Base-by-base conservation (phyloP, 1,140 invertebrate species). In the Drosophila ficusphila region DNA sequence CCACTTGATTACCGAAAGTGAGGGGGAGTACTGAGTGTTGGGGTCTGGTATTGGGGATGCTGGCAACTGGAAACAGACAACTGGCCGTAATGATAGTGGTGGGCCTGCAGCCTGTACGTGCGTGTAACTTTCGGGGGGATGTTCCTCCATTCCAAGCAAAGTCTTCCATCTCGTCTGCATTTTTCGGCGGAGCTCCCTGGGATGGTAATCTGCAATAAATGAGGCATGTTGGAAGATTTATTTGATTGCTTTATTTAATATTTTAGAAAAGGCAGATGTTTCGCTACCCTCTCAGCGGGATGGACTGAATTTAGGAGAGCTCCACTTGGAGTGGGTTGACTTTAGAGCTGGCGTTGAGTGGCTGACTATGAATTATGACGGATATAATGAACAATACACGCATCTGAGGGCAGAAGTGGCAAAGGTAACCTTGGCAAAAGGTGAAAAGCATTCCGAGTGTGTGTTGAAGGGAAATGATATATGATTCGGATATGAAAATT, bases 201-300 rank as follows among this genome's bases (percentile, higher is more conserved):
- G 41, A 62, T 89, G 79, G 86, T 89, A 89, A 89, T 89, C 85
- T 89, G 85, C 85, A 89, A 89, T 89, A 89, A 89, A 89, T 89
- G 85, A 89, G 85, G 85, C 85, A 89, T 89, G 85, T 85, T 89
- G 79, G 76, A 89, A 89, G 85, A 89, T 89, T 89, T 89, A 89
- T 89, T 89, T 89, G 85, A 89, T 89, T 88, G 82, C 82, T 86
- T 86, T 86, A 86, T 86, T 86, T 88, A 88, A 86, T 86, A 86
- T 86, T 86, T 88, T 86, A 86, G 73, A 88, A 60, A 62, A 88
- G 82, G 82, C 81, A 86, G 81, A 86, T 86, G 82, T 81, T 88
- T 48, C 68, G 61, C 67, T 75, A 19, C 48, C 44, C 58, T 6
- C 52, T 21, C 21, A 2, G 53, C 2, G 7, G 34, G 23, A 4